These are phyloP conservation scores for Mythimna pallens DNA, from an alignment of 2,888 invertebrate genomes.

Conservation along the genomic window DNA sequence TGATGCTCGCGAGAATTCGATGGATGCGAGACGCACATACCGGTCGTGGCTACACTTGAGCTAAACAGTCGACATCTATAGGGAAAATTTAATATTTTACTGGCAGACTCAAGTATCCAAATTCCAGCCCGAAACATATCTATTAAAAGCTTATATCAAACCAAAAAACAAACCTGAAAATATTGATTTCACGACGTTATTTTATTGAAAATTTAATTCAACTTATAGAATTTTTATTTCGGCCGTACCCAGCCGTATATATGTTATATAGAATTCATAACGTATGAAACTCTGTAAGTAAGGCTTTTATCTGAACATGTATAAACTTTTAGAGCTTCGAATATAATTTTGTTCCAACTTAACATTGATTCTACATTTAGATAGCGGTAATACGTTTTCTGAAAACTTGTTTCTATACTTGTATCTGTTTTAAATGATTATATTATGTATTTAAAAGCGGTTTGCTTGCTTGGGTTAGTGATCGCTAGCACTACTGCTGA, in stretches of 20 bases:
- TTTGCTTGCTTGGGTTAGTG: neutral
- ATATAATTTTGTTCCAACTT: conserved; percentile 24
- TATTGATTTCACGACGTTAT: no score
- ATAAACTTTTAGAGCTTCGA: conserved; percentile 30
- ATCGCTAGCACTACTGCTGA: neutral
- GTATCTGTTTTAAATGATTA: neutral
- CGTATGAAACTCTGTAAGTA: conserved; percentile 1
- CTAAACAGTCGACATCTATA: no score
- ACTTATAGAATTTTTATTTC: neutral
- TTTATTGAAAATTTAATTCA: neutral
- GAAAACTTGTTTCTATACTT: neutral
- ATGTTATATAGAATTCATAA: neutral
- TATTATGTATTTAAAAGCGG: neutral
- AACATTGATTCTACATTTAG: conserved; percentile 55
- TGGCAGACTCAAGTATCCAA: no score
- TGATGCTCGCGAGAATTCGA: no score
- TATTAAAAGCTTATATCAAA: no score
- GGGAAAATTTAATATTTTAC: no score
- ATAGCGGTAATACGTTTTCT: conserved; percentile 33
- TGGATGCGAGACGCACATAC: no score
- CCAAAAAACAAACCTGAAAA: no score
- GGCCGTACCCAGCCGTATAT: neutral
- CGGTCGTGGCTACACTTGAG: no score
- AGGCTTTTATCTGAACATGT: conserved; percentile 49
- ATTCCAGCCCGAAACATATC: no score